A percentile compares a stretch with the other conserved stretches of the same genome.
Conservation (phyloP, 2,888 invertebrate species). For the Sturmia bella region DNA sequence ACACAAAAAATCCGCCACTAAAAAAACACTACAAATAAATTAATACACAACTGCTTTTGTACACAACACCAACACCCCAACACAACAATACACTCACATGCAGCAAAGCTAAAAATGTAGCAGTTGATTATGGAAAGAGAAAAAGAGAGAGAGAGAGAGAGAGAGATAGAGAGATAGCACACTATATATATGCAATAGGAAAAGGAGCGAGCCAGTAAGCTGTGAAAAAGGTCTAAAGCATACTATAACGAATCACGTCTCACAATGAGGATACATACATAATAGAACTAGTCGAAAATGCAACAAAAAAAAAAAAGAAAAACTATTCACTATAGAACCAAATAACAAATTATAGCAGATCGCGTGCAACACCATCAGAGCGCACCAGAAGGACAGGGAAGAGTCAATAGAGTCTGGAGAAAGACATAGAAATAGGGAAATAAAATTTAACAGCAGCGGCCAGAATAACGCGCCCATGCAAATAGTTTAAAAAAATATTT, state of each 20-base stretch:
- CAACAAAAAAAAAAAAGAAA: conserved; percentile 6
- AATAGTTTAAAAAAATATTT: too few species aligned
- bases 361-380: not conserved
- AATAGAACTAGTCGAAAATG: conserved; percentile 48
- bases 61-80: too few species aligned
- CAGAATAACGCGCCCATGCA: not conserved
- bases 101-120: conserved; percentile 35
- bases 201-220: not conserved
- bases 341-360: not conserved
- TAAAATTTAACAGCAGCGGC: too few species aligned
- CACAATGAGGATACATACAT: conserved; percentile 36
- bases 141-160: not conserved
- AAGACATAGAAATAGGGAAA: too few species aligned
- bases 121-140: conserved; percentile 30
- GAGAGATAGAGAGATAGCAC: conserved; percentile 1
- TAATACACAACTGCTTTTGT: conserved; percentile 42
- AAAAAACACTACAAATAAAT: conserved; percentile 17
- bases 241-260: conserved; percentile 48
- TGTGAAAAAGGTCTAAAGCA: conserved; percentile 26
- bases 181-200: too few species aligned
- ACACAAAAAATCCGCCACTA: conserved; percentile 32
- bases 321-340: conserved; percentile 8
- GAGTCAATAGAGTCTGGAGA: not conserved
- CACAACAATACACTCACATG: too few species aligned
- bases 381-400: too few species aligned